phyloP scores from a whole-genome alignment of 1,140 invertebrate genomes.

The Drosophila ohnishii region DNA sequence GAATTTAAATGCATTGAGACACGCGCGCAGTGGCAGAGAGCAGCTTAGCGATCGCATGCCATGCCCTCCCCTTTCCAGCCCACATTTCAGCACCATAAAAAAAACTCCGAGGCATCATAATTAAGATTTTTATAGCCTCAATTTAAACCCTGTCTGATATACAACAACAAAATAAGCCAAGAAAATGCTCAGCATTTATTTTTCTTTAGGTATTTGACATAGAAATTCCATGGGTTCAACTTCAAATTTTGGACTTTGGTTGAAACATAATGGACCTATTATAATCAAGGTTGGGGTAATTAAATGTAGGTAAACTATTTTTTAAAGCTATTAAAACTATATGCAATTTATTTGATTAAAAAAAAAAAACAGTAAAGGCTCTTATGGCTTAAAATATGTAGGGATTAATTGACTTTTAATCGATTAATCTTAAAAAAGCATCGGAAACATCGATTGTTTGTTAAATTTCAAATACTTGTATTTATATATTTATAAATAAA shows the following conservation, averaged over 20 bases:
- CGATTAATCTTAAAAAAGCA: background rate
- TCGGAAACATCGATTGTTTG: background rate
- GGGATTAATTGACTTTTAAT: background rate
- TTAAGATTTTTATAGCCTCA: slow-evolving; percentile 24
- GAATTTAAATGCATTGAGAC: slow-evolving; percentile 69
- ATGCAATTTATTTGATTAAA: background rate
- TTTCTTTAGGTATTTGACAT: background rate
- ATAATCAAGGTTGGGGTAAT: slow-evolving; percentile 1
- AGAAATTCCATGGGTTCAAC: background rate
- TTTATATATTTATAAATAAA: too few species aligned
- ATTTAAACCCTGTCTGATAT: slow-evolving; percentile 1
- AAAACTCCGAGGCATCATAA: slow-evolving; percentile 18
- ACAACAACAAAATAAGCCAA: slow-evolving; percentile 3
- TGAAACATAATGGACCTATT: background rate
- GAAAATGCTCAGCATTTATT: background rate
- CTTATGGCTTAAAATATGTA: too few species aligned
- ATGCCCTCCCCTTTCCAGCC: background rate
- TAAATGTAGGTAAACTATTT: background rate
- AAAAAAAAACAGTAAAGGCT: too few species aligned
- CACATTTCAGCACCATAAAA: background rate
- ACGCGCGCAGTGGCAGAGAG: slow-evolving; percentile 46
- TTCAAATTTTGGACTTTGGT: background rate
- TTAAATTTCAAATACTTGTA: too few species aligned
- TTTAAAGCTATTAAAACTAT: background rate
- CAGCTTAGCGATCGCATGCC: slow-evolving; percentile 32